Conservation (phyloP, 2,113 vertebrate species). For the Grammomys dolichurus region DNA sequence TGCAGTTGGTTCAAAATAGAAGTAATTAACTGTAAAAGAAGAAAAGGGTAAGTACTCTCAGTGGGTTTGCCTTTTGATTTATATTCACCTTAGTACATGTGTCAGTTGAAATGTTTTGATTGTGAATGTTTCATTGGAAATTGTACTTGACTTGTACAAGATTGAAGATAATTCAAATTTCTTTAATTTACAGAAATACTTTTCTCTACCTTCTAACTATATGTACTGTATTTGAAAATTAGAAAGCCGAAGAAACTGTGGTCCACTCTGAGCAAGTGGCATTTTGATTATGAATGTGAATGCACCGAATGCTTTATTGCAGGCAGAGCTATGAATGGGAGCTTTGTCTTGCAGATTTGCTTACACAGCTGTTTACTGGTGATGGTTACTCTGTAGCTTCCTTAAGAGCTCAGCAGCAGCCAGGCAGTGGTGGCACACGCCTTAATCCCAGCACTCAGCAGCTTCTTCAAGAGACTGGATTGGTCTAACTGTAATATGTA, state of each 20-base stretch:
- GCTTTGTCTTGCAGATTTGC: neutral
- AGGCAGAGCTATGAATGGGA: neutral
- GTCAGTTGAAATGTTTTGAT: constrained; percentile 35
- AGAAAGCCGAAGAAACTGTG: constrained; percentile 13
- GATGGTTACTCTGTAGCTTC: neutral
- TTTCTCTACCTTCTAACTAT: neutral
- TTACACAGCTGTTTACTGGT: neutral
- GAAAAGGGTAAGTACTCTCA: neutral
- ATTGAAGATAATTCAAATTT: constrained; percentile 4
- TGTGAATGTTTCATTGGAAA: constrained; percentile 48
- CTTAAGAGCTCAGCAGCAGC: neutral
- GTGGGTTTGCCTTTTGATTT: constrained; percentile 6
- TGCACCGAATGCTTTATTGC: neutral
- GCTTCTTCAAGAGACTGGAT: neutral
- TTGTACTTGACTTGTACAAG: neutral
- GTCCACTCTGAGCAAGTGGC: neutral
- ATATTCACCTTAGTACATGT: neutral
- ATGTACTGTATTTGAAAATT: neutral
- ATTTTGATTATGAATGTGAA: neutral
- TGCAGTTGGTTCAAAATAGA: constrained; percentile 72
- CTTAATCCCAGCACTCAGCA: neutral
- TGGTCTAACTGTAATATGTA: neutral
- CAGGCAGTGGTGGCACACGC: no score
- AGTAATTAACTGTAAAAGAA: constrained; percentile 70
- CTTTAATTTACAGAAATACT: constrained; percentile 43